Evolutionary conservation across 2,113 vertebrate genomes (phyloP).

Genomic region (Struthidea cinerea): DNA sequence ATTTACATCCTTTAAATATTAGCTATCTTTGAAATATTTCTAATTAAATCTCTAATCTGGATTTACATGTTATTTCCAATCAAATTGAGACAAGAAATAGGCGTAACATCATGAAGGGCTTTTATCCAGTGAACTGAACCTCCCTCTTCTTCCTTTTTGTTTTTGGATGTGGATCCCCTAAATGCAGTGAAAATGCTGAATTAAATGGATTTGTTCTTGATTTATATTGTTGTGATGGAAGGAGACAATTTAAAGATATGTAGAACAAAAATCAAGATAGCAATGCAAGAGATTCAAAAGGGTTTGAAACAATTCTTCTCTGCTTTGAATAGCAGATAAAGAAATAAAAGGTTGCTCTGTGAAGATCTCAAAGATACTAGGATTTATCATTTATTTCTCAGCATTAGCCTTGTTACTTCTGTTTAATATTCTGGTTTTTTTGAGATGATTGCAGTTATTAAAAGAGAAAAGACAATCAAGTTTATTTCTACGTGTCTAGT

Average conservation of each 20-base stretch:
- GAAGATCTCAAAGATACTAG: neutral
- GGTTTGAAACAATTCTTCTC: neutral
- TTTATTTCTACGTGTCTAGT: neutral
- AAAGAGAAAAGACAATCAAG: neutral
- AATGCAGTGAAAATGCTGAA: neutral
- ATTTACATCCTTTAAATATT: neutral
- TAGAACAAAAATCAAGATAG: neutral
- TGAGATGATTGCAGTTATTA: neutral
- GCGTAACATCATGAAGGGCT: neutral
- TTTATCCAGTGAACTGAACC: neutral
- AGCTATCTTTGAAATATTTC: neutral
- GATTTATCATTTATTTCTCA: neutral
- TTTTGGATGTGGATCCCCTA: neutral
- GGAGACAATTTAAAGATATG: neutral
- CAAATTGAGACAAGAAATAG: neutral
- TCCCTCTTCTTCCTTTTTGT: neutral
- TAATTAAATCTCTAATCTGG: neutral
- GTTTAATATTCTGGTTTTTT: neutral
- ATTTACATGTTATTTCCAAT: neutral
- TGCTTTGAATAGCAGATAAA: neutral
- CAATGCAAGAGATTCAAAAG: neutral
- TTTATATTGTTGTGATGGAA: neutral
- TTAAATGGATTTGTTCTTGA: neutral
- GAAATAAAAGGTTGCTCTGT: neutral
- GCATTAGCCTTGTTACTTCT: neutral